Percentiles rank a stretch among this genome's conserved stretches.
phyloP scores from a whole-genome alignment of 2,113 vertebrate species.

The Scartelaos histophorus region DNA sequence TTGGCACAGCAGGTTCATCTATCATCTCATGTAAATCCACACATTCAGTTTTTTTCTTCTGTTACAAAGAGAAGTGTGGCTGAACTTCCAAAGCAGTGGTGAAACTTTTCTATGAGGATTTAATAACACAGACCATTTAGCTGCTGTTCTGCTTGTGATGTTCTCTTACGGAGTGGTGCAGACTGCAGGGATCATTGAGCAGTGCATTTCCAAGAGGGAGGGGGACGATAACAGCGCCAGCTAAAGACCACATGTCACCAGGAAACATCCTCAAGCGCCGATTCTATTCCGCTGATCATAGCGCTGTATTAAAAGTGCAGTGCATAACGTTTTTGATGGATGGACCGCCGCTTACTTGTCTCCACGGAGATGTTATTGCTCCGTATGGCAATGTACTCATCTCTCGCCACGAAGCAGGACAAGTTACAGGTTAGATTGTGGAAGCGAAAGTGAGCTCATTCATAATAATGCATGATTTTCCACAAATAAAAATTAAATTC shows the following conservation, averaged over 20 bases:
- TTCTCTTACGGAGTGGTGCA: constrained; percentile 1
- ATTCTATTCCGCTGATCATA: no score
- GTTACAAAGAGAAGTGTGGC: not conserved
- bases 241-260: not conserved
- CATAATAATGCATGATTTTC: no score
- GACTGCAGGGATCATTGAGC: constrained; percentile 7
- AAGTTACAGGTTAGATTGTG: no score
- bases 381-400: no score
- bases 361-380: no score
- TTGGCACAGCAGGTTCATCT: not conserved
- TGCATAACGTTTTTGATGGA: no score
- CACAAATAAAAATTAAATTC: no score
- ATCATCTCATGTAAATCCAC: not conserved
- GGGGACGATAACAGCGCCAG: not conserved
- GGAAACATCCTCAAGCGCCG: not conserved
- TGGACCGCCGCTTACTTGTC: no score
- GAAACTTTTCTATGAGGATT: not conserved
- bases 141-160: not conserved
- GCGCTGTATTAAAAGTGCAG: no score
- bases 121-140: constrained; percentile 13
- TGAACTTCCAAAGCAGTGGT: not conserved
- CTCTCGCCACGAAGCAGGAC: no score
- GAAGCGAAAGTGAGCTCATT: no score
- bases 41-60: not conserved
- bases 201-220: not conserved